A percentile compares a stretch with the other conserved stretches of the same genome.
phyloP scores from a whole-genome alignment of 2,113 vertebrate genomes.

The Sinocyclocheilus anophthalmus region DNA sequence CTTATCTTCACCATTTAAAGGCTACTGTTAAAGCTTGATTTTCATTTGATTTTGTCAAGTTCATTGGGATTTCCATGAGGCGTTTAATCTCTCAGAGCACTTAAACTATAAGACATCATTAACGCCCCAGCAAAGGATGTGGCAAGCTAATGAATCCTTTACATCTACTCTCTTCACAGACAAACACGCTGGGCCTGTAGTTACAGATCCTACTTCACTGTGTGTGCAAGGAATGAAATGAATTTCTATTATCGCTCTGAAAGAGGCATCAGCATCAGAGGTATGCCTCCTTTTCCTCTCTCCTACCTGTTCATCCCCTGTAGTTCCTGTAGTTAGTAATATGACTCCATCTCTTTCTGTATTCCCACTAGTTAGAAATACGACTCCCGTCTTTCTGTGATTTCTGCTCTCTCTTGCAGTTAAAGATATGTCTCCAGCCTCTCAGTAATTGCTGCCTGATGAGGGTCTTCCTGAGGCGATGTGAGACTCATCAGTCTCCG shows the following conservation, averaged over 20 bases:
- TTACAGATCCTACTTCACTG: neutral
- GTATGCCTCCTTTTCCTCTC: neutral
- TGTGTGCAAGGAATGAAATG: neutral
- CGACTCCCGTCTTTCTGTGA: neutral
- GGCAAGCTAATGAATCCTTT: neutral
- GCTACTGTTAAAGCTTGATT: neutral
- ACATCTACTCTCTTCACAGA: neutral
- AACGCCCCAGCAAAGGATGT: neutral
- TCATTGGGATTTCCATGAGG: neutral
- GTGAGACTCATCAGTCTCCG: conserved; percentile 52
- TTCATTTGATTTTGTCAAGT: neutral
- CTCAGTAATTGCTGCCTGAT: conserved; percentile 56
- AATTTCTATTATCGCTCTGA: neutral
- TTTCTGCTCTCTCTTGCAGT: conserved; percentile 22
- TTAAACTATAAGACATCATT: neutral
- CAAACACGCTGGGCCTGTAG: neutral
- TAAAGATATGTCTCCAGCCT: conserved; percentile 39
- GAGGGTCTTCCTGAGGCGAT: conserved; percentile 50
- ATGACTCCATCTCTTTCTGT: conserved; percentile 19
- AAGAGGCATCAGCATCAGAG: neutral
- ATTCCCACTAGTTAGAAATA: conserved; percentile 13
- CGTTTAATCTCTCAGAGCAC: neutral
- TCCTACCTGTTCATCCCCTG: conserved; percentile 12
- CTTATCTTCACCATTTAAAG: neutral
- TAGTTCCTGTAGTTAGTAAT: neutral